A percentile compares a stretch with the other conserved stretches of the same genome.
phyloP scores from a whole-genome alignment of 2,797 vertebrate genomes.

The Oceanodroma leucorhoa region DNA sequence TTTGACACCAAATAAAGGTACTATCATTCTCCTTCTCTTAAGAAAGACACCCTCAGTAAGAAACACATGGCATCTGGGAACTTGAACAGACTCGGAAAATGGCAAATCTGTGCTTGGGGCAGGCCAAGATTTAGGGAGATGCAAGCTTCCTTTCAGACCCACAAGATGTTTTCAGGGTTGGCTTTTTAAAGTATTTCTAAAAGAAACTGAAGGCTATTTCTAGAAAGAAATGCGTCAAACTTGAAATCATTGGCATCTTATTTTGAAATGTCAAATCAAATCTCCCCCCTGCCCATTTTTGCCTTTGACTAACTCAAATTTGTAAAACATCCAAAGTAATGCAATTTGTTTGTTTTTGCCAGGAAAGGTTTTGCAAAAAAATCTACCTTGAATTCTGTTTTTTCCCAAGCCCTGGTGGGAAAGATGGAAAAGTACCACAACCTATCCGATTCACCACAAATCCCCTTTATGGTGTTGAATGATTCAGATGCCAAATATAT shows the following conservation, averaged over 20 bases:
- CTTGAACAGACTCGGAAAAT: not conserved
- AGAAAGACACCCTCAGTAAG: not conserved
- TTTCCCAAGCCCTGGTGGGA: not conserved
- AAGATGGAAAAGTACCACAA: not conserved
- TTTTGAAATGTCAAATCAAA: not conserved
- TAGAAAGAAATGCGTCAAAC: not conserved
- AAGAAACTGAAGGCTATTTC: not conserved
- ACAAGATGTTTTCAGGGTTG: not conserved
- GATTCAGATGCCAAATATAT: not conserved
- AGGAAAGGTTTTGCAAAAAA: not conserved
- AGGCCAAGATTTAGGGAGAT: not conserved
- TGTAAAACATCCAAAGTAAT: not conserved
- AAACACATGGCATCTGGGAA: not conserved
- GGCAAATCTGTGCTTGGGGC: not conserved
- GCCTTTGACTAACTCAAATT: not conserved
- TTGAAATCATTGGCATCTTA: not conserved
- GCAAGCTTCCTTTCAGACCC: not conserved
- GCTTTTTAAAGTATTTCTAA: not conserved
- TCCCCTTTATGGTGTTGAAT: not conserved
- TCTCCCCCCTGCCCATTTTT: not conserved
- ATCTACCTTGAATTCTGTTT: not conserved
- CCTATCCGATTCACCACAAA: not conserved
- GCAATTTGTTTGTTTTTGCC: not conserved
- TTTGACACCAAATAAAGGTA: not conserved
- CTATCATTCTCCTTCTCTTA: not conserved